Evolutionary conservation across 2,888 invertebrate genomes (phyloP), one percentile per base, ranked within the genome.

Genomic region (Microplitis deprimator): DNA sequence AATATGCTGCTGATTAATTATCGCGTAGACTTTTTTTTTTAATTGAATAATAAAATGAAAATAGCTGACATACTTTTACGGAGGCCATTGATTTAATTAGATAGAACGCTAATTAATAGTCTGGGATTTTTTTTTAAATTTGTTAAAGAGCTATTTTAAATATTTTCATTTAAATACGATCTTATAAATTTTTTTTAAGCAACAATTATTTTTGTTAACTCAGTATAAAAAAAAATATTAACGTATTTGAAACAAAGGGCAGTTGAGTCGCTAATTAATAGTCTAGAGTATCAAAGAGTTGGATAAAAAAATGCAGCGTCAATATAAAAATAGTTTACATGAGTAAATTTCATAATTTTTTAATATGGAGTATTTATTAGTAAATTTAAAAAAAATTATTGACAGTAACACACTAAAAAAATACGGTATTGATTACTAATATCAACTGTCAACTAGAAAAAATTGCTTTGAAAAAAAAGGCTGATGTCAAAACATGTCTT

Each of bases 241-340:
- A 29, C 29, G 29, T 3, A 29, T 29, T 62, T 7, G 39, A 39
- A 6, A 38, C 68, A 60, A 13, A 16, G 62, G 61, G 40, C 72
- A 50, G 50, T 62, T n/a, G 38, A 20, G 16, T 72, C 7, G 62
- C 64, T 20, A 38, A 29, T 40, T 6, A 64, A 60, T 59, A 72
- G 71, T 65, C 16, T 65, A 29, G 17, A 68, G 64, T 17, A 17
- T 17, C 17, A 64, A 64, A 64, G 64, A 17, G 16, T 64, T 64
- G 8, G 10, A 29, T 50, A 50, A 50, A 50, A 10, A 50, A 3
- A 50, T 50, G 3, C 10, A 3, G 2, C 13, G 13, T 13, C 8
- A 50, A 13, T 13, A 50, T 5, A 8, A 50, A 50, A 13, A 50
- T 50, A 50, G 3, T 50, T 50, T 29, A 29, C 29, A 29, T 29